Conservation (phyloP, 2,797 vertebrate genomes). For the Chelonia mydas region DNA sequence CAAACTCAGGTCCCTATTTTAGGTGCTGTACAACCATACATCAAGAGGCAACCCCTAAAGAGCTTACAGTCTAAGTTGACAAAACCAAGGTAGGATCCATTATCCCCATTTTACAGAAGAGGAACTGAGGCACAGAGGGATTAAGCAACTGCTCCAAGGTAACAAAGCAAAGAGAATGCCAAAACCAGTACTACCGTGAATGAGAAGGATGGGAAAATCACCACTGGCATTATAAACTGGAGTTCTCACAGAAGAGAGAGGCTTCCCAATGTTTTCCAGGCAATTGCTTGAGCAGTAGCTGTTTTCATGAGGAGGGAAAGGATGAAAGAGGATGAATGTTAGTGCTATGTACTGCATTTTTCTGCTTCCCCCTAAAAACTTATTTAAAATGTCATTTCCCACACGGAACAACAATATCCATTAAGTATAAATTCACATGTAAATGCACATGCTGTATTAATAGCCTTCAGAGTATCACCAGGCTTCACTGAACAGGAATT, state of each 20-base stretch:
- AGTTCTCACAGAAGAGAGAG: fast-evolving
- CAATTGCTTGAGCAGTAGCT: background rate
- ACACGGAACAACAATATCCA: background rate
- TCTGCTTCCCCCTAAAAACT: background rate
- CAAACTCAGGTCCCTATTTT: background rate
- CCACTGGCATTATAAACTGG: background rate
- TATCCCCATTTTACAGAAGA: background rate
- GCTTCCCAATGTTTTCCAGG: fast-evolving
- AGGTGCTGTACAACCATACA: background rate
- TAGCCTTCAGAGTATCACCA: background rate
- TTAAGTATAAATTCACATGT: background rate
- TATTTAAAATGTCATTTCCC: background rate
- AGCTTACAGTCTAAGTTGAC: background rate
- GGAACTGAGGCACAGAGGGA: background rate
- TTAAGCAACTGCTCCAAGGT: background rate
- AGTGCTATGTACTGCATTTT: background rate
- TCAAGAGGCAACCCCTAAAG: background rate
- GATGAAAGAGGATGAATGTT: background rate
- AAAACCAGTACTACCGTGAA: background rate
- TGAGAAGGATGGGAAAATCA: background rate
- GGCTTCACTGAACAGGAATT: background rate
- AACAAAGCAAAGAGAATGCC: background rate
- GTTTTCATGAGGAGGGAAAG: background rate
- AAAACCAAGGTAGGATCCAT: background rate
- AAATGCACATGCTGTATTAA: background rate